Conservation (phyloP, 1,140 invertebrate species). For the Parasteatoda tepidariorum region DNA sequence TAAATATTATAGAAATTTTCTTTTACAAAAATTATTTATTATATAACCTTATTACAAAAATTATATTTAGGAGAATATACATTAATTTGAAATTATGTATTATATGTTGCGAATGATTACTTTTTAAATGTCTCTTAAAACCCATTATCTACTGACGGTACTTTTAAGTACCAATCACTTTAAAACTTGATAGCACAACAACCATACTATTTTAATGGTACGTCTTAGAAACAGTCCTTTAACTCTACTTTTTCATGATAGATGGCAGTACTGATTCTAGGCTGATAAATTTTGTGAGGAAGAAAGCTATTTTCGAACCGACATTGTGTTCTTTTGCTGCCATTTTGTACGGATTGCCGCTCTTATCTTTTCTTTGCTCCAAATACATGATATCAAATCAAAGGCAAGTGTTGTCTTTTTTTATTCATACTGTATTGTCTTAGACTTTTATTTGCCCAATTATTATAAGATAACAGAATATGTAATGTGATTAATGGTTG, state of each 20-base stretch:
- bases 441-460: too few species aligned
- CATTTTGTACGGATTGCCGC: conserved; percentile 14
- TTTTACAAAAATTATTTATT: too few species aligned
- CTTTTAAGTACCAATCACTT: conserved; percentile 36
- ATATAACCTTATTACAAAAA: too few species aligned
- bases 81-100: too few species aligned
- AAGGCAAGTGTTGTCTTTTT: too few species aligned
- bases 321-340: background rate
- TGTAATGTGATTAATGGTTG: too few species aligned
- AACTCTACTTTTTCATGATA: conserved; percentile 23
- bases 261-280: conserved; percentile 11
- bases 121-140: too few species aligned
- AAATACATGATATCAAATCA: conserved; percentile 9
- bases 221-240: conserved; percentile 11
- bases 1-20: too few species aligned
- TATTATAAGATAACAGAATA: too few species aligned
- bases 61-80: too few species aligned
- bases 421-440: too few species aligned
- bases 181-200: conserved; percentile 27
- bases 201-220: conserved; percentile 12
- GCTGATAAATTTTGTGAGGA: conserved; percentile 9
- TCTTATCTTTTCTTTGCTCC: conserved; percentile 6
- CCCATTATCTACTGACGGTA: conserved; percentile 21
- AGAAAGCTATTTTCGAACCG: conserved; percentile 7
- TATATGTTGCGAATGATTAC: too few species aligned